phyloP scores from a whole-genome alignment of 2,113 vertebrate species.

The Spizaetus ornatus region DNA sequence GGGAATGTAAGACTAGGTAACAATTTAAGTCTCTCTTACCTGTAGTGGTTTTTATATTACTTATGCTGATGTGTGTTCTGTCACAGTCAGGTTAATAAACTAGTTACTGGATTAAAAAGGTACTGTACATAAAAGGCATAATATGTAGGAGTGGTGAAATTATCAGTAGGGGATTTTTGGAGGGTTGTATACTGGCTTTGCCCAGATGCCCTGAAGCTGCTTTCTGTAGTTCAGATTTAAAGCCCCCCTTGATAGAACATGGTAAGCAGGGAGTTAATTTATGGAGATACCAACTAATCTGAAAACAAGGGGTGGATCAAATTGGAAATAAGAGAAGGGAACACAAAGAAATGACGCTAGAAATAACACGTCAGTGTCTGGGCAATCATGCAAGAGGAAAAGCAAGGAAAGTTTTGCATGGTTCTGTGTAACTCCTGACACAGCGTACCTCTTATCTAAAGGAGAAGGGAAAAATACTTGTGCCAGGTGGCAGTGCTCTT shows the following conservation, averaged over 20 bases:
- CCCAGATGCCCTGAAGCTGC: not conserved
- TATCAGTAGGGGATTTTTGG: not conserved
- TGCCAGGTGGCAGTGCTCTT: not conserved
- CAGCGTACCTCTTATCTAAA: not conserved
- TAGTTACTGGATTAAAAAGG: not conserved
- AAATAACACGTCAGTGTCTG: not conserved
- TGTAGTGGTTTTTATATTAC: not conserved
- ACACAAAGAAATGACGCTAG: fast-evolving
- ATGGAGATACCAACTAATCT: not conserved
- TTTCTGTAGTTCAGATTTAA: not conserved
- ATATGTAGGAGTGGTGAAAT: not conserved
- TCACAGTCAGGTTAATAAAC: not conserved
- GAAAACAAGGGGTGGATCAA: not conserved
- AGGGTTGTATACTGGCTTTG: not conserved
- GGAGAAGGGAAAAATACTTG: not conserved
- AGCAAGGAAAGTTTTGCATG: not conserved
- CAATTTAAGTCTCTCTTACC: not conserved
- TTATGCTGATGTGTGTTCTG: not conserved
- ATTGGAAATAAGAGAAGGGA: not conserved
- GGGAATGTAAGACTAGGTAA: not conserved
- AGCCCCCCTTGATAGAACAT: not conserved
- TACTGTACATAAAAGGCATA: not conserved
- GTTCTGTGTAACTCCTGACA: not conserved
- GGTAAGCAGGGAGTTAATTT: not conserved
- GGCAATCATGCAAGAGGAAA: not conserved